Evolutionary conservation across 2,113 vertebrate genomes (phyloP).

Genomic region (Amblyornis subalaris): DNA sequence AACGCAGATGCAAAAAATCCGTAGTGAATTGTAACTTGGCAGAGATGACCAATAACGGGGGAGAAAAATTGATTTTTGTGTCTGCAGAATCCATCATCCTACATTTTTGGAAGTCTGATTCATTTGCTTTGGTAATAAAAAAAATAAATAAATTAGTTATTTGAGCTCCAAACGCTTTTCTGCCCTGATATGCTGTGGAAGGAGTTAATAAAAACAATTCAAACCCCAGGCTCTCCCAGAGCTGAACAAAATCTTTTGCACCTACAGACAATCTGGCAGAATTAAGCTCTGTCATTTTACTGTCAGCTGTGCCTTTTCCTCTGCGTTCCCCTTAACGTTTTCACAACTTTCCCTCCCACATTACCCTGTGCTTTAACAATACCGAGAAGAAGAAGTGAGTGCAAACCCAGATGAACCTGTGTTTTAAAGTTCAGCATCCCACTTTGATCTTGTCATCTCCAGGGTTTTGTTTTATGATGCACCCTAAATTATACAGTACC

Average conservation of each 20-base stretch:
- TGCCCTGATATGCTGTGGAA: background rate
- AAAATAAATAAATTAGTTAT: background rate
- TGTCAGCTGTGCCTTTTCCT: background rate
- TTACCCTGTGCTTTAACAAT: background rate
- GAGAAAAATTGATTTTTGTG: background rate
- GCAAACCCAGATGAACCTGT: background rate
- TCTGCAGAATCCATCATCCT: background rate
- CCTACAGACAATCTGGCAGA: background rate
- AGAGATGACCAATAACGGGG: background rate
- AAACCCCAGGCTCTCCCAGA: background rate
- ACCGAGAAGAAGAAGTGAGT: background rate
- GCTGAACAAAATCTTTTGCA: background rate
- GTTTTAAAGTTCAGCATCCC: background rate
- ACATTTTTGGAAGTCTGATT: background rate
- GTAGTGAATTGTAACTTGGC: background rate
- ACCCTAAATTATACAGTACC: background rate
- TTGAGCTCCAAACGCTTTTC: background rate
- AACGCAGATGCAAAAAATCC: slow-evolving; percentile 10
- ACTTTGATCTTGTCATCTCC: background rate
- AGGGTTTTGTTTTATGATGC: background rate
- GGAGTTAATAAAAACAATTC: background rate
- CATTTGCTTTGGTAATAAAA: background rate
- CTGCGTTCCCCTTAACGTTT: background rate
- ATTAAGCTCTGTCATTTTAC: background rate
- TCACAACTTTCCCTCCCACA: background rate